Conservation (phyloP, 1,140 invertebrate species). For the Drosophila ficusphila region DNA sequence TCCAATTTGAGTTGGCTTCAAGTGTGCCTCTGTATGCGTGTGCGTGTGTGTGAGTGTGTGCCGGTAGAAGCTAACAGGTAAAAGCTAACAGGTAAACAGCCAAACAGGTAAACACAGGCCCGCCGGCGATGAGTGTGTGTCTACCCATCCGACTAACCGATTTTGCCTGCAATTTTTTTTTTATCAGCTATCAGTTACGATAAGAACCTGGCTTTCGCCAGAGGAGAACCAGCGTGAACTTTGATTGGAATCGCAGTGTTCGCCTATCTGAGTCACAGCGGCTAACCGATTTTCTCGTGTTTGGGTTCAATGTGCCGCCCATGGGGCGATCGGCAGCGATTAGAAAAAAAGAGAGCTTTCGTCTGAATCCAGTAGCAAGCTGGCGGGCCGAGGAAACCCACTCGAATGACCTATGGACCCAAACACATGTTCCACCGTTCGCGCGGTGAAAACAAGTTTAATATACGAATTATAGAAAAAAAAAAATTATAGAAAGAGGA, state of each 20-base stretch:
- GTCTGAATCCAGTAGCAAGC: background rate
- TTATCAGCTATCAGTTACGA: background rate
- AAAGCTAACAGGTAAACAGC: too few relatives aligned
- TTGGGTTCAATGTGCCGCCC: constrained; percentile 35
- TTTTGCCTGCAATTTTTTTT: background rate
- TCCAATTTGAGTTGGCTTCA: background rate
- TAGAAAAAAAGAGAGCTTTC: constrained; percentile 5
- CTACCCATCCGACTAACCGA: background rate
- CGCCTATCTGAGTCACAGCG: constrained; percentile 22
- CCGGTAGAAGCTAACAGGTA: too few relatives aligned
- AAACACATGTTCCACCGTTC: constrained; percentile 63
- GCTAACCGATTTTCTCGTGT: constrained; percentile 12
- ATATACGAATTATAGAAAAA: constrained; percentile 28
- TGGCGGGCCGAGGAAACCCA: background rate
- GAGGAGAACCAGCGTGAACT: constrained; percentile 9
- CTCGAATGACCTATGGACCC: constrained; percentile 70
- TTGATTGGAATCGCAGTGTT: background rate
- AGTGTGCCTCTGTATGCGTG: too few relatives aligned
- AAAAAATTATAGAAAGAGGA: too few relatives aligned
- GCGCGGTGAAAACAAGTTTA: constrained; percentile 35
- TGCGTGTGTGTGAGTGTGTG: too few relatives aligned
- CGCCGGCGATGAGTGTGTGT: background rate
- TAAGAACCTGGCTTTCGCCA: background rate
- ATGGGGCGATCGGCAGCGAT: constrained; percentile 26
- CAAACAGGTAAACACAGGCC: too few relatives aligned